These are phyloP conservation scores for Tachina lurida DNA, from an alignment of 2,888 invertebrate species.

Conservation along the genomic window DNA sequence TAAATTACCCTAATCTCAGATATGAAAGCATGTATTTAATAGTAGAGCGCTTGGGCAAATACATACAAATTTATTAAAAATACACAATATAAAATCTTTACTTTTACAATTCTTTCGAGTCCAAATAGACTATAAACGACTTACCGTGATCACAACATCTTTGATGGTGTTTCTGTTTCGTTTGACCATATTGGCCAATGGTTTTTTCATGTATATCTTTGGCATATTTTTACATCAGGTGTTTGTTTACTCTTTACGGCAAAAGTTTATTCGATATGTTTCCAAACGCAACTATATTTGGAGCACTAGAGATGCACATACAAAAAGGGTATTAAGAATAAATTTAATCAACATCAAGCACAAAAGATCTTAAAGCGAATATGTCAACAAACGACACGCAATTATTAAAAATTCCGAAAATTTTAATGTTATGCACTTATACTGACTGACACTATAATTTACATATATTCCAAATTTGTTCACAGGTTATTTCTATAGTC, in stretches of 20 bases:
- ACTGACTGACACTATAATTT: constrained; percentile 14
- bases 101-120: background rate
- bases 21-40: background rate
- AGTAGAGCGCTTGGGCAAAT: background rate
- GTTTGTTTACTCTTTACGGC: background rate
- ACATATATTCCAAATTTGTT: constrained; percentile 41
- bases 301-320: constrained; percentile 1
- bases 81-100: no score
- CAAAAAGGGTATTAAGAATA: constrained; percentile 6
- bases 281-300: background rate
- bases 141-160: constrained; percentile 92
- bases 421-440: background rate
- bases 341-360: constrained; percentile 15
- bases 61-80: no score
- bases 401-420: background rate
- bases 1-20: background rate
- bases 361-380: background rate
- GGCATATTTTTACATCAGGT: constrained; percentile 77
- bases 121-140: constrained; percentile 72
- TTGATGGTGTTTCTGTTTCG: constrained; percentile 93
- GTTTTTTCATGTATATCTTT: constrained; percentile 85
- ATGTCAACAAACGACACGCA: background rate
- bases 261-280: background rate
- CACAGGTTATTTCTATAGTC: constrained; percentile 35
- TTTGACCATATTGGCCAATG: constrained; percentile 91